Conservation (phyloP, 2,797 vertebrate species). For the Remorina albescens region DNA sequence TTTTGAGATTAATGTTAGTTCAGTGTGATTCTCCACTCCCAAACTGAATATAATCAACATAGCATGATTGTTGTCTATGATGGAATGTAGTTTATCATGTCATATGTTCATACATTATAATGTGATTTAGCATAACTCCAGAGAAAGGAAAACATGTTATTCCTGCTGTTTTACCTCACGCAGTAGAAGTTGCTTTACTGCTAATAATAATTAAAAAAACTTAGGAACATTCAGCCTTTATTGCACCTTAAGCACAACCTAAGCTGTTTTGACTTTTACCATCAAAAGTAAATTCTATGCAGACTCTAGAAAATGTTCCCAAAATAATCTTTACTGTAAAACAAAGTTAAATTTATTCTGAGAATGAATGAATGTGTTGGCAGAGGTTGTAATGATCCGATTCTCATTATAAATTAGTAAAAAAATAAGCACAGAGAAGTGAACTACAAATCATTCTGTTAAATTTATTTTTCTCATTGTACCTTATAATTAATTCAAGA, state of each 20-base stretch:
- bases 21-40: background rate
- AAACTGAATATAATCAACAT: background rate
- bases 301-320: background rate
- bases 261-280: background rate
- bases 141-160: background rate
- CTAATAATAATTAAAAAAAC: background rate
- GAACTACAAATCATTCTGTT: background rate
- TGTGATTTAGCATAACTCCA: background rate
- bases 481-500: background rate
- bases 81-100: background rate
- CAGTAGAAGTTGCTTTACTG: background rate
- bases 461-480: too few relatives aligned
- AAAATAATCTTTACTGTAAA: background rate
- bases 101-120: background rate
- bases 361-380: background rate
- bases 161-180: background rate
- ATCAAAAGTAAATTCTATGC: background rate
- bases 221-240: background rate
- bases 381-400: background rate
- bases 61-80: background rate
- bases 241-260: background rate
- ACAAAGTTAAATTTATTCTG: background rate
- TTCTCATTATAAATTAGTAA: background rate
- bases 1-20: background rate
- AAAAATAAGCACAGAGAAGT: background rate